Conservation (phyloP, 2,113 vertebrate species). For the Hiodon tergisus region DNA sequence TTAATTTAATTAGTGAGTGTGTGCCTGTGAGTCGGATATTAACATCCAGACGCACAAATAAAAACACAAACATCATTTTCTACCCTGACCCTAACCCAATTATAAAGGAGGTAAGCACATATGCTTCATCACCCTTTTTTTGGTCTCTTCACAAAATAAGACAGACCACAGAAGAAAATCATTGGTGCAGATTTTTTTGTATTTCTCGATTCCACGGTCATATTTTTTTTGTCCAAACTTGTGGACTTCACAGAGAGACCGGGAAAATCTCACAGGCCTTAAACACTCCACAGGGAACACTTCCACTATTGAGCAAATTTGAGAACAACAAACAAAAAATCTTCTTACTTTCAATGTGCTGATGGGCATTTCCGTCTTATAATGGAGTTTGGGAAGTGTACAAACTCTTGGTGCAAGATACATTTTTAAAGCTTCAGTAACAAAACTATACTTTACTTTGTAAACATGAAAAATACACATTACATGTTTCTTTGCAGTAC, state of each 20-base stretch:
- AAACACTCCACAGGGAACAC: conserved; percentile 19
- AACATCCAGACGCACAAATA: conserved; percentile 1
- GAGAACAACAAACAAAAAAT: conserved; percentile 47
- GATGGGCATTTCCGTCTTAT: conserved; percentile 57
- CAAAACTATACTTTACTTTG: conserved; percentile 88
- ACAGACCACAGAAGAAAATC: conserved; percentile 32
- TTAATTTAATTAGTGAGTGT: conserved; percentile 15
- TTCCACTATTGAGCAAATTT: conserved; percentile 73
- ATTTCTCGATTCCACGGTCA: conserved; percentile 26
- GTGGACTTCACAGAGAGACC: not conserved
- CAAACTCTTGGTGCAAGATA: conserved; percentile 70
- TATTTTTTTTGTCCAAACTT: conserved; percentile 19
- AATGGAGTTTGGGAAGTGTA: conserved; percentile 51
- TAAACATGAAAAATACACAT: conserved; percentile 85
- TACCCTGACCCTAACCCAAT: conserved; percentile 15
- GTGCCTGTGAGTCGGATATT: not conserved
- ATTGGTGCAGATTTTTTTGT: conserved; percentile 50
- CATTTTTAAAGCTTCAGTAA: conserved; percentile 86
- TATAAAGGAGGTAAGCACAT: conserved; percentile 24
- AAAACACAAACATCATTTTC: not conserved
- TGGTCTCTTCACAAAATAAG: not conserved
- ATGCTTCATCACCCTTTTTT: not conserved
- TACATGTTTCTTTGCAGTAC: conserved; percentile 82
- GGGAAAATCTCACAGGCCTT: not conserved
- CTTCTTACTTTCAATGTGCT: conserved; percentile 52